Evolutionary conservation across 2,888 invertebrate genomes (phyloP).

Genomic region (Drosophila robusta): DNA sequence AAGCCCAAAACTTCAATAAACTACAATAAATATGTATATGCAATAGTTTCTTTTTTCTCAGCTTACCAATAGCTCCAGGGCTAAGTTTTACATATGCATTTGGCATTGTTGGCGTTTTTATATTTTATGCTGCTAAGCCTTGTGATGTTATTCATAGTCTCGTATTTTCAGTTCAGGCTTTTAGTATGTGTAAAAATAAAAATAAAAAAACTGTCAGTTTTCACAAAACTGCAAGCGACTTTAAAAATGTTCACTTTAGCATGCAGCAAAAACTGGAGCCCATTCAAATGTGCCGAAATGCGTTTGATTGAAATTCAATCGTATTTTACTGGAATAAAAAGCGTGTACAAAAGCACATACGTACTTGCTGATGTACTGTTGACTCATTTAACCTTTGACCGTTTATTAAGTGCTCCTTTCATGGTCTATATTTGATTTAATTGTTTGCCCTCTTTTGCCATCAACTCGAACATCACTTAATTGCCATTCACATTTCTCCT

Average conservation of each 20-base stretch:
- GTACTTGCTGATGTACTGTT: slow-evolving; percentile 7
- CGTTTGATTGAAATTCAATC: background rate
- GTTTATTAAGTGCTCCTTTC: slow-evolving; percentile 18
- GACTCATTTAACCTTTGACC: slow-evolving; percentile 23
- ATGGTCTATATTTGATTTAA: slow-evolving; percentile 44
- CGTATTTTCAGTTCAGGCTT: background rate
- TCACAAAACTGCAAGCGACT: background rate
- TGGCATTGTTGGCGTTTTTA: slow-evolving; percentile 25
- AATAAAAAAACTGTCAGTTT: background rate
- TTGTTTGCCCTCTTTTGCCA: slow-evolving; percentile 25
- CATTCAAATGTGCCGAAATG: background rate
- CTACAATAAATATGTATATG: slow-evolving; percentile 3
- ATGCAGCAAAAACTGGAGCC: too few relatives aligned
- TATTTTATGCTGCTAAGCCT: background rate
- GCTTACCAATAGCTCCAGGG: slow-evolving; percentile 8
- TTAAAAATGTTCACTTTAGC: background rate
- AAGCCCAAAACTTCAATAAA: slow-evolving; percentile 3
- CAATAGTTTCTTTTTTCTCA: slow-evolving; percentile 6
- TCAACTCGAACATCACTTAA: slow-evolving; percentile 23
- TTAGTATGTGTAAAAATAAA: background rate
- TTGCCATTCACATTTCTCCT: slow-evolving; percentile 25
- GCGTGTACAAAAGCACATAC: background rate
- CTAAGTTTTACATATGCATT: slow-evolving; percentile 10
- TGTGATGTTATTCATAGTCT: background rate
- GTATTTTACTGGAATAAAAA: slow-evolving; percentile 1